Percentiles rank a stretch among this genome's conserved stretches.
phyloP scores from a whole-genome alignment of 1,140 invertebrate species.

The Metaphire vulgaris region DNA sequence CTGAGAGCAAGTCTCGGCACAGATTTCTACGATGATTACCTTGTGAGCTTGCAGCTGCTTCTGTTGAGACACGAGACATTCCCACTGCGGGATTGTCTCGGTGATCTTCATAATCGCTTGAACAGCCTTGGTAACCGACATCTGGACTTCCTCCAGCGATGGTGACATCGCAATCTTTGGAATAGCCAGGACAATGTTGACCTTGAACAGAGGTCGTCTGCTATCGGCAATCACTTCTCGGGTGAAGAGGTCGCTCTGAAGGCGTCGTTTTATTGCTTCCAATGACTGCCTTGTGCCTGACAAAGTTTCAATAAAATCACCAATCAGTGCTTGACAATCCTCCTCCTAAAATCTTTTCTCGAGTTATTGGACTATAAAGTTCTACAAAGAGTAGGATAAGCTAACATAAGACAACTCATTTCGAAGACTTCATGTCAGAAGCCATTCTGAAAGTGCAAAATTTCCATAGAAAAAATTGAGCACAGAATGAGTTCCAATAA shows the following conservation, averaged over 20 bases:
- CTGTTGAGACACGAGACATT: conserved; percentile 47
- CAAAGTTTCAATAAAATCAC: neutral
- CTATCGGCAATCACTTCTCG: conserved; percentile 38
- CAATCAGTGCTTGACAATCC: too few relatives aligned
- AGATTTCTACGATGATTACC: too few relatives aligned
- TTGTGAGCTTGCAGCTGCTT: conserved; percentile 46
- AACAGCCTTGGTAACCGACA: conserved; percentile 65
- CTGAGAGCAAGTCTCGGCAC: too few relatives aligned
- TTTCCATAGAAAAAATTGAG: too few relatives aligned
- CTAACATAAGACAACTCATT: too few relatives aligned
- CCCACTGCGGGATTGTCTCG: conserved; percentile 50
- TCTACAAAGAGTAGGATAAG: too few relatives aligned
- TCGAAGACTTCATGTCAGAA: too few relatives aligned
- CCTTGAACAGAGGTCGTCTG: conserved; percentile 43
- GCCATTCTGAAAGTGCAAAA: too few relatives aligned
- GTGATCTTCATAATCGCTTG: conserved; percentile 51
- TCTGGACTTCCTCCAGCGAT: conserved; percentile 83
- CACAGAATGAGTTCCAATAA: too few relatives aligned
- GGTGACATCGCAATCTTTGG: conserved; percentile 79
- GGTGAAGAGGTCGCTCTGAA: conserved; percentile 48
- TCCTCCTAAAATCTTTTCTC: too few relatives aligned
- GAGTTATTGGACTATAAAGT: too few relatives aligned
- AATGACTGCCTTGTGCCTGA: conserved; percentile 48
- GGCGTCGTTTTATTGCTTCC: conserved; percentile 50
- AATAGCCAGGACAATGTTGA: conserved; percentile 55